Evolutionary conservation across 2,797 vertebrate species (phyloP).

Genomic region (Oreochromis grahami): DNA sequence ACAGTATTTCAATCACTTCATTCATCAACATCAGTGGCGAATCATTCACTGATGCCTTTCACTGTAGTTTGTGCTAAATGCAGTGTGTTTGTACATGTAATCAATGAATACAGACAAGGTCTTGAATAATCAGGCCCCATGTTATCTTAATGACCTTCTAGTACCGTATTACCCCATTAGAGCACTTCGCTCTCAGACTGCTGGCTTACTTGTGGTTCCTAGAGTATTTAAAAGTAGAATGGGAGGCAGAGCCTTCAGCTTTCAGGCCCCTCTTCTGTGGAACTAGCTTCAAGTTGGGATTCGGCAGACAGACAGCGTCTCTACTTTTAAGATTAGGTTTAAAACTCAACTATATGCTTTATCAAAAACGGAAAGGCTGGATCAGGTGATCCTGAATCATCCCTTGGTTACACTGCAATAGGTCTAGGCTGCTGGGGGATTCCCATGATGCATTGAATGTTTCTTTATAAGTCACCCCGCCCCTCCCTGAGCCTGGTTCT

Average conservation of each 20-base stretch:
- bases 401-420: not conserved
- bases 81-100: not conserved
- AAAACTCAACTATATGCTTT: not conserved
- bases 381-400: not conserved
- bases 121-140: not conserved
- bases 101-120: not conserved
- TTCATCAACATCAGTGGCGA: not conserved
- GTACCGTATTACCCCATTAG: not conserved
- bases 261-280: not conserved
- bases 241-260: not conserved
- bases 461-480: not conserved
- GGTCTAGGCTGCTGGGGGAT: not conserved
- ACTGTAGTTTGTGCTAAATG: not conserved
- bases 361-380: not conserved
- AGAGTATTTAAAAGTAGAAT: not conserved
- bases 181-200: not conserved
- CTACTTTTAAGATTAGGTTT: not conserved
- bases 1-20: not conserved
- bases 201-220: not conserved
- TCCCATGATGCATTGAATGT: not conserved
- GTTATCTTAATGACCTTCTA: not conserved
- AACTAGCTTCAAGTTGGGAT: not conserved
- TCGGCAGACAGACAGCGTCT: not conserved
- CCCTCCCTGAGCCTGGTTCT: not conserved
- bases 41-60: not conserved